Evolutionary conservation across 2,888 invertebrate genomes (phyloP), one percentile per base, ranked within the genome.

Genomic region (Glaucopsyche alexis): DNA sequence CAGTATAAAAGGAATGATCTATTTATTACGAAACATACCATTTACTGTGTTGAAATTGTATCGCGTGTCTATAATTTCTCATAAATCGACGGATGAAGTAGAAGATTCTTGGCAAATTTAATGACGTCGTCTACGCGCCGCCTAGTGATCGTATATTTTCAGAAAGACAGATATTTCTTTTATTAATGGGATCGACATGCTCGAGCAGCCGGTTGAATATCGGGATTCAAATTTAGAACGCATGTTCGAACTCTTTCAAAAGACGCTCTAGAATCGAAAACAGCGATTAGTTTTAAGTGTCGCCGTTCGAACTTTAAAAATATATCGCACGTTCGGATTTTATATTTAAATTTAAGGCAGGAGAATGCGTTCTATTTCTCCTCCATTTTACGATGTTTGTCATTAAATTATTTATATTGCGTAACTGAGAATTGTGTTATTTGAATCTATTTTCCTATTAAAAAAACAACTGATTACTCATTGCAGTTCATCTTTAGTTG

Each of bases 261-360:
- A 88, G 85, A 85, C 86, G 86, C 84, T 83, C 85, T 85, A 85
- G 90, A 91, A 92, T 91, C 93, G 91, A 92, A 92, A 91, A 91
- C 92, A 91, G 86, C 91, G 92, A 93, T 93, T 91, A 92, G 91
- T 92, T 90, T 88, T 87, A 88, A 89, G 86, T 90, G 90, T 88
- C 88, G 84, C 81, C 84, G 89, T 91, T 91, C 91, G 91, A 92
- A 91, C 87, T 89, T 90, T 92, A 92, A 92, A 92, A 91, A 91
- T 91, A 91, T 92, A 92, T 91, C 87, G 90, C 85, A 83, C 87
- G 89, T 91, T 90, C 87, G 86, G 86, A 88, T 91, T 90, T 80
- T 87, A 85, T 84, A 85, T 85, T 85, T 86, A 90, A 90, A 89
- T 88, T 87, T 89, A 89, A 89, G 86, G 86, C 83, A 84, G 84